Evolutionary conservation across 2,888 invertebrate species (phyloP), one percentile per base, ranked within the genome.

Genomic region (Globia sparganii): DNA sequence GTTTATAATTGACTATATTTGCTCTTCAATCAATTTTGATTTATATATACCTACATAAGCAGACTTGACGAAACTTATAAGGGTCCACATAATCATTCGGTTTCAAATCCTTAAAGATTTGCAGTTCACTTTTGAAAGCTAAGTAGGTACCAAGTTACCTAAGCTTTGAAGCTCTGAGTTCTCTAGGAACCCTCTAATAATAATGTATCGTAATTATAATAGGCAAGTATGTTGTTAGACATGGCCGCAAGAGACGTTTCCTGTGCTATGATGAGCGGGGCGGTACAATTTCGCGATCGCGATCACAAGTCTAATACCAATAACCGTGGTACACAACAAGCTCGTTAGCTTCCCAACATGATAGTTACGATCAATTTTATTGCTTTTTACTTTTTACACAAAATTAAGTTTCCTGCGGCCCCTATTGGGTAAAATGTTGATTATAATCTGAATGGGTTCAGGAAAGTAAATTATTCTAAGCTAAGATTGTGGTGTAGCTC

Each of bases 281-380:
- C 87, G 86, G 83, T 72, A 86, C 89, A 87, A 89, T 88, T 90
- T 89, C 86, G 86, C 87, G 88, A 90, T 89, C 86, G 86, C 87
- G 88, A 90, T 91, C 86, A 88, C 79, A 87, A 87, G 85, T 87
- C 87, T 90, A 89, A 88, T 89, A 89, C 89, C 89, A 90, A 91
- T 91, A 92, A 91, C 91, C 90, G 88, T 85, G 83, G 87, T 85
- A 88, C 88, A 89, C 89, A 92, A 93, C 92, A 89, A 92, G 89
- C 92, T 94, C 92, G 94, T 94, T 94, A 94, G 92, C 91, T 94
- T 92, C 88, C 91, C 94, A 87, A 91, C 93, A 93, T 92, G 91
- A 93, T 94, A 91, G 93, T 94, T 94, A 94, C 88, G 90, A 91
- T 90, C 92, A 92, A 93, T 93, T 94, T 94, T 91, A 93, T 93